Base-by-base conservation (phyloP, 2,797 vertebrate genomes). In the Lepus townsendii region DNA sequence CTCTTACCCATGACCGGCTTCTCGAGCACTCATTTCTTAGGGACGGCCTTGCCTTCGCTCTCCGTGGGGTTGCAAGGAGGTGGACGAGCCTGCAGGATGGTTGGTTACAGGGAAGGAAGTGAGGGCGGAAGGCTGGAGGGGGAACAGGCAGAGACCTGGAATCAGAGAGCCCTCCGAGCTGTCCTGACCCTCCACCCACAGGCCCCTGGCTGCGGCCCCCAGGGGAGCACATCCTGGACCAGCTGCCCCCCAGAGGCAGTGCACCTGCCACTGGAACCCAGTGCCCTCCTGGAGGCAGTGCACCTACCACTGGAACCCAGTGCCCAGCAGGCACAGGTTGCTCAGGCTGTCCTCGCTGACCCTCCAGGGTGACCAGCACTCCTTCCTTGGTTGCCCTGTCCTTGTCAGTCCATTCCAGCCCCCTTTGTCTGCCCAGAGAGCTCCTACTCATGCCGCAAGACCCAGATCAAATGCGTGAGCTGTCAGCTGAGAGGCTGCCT, bases 281-380 rank as follows among this genome's bases (percentile, higher is more conserved):
- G 42, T 42, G 42, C 42, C 42, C 4, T 7, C 42, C 42, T 7
- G 7, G 42, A 42, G 42, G 7, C 42, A 35, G 7, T 42, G 7
- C 42, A 42, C 42, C 42, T 42, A 7, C 42, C 42, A 7, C 42
- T 42, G 42, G 50, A 42, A 30, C 30, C 22, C 16, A 13, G 50
- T 0, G 14, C 32, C 66, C 27, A 1, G 13, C 14, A 2, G 1
- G 0, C 12, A 13, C 35, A 32, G n/a, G 0, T 35, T 26, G 50
- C 19, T 57, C 0, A 0, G 60, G 17, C 20, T 92, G 63, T 30
- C 54, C n/a, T 80, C 27, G 0, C 8, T 2, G 72, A 24, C 17
- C n/a, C 14, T 63, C 62, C 5, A 6, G 17, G 27, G 66, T 1
- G 54, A 66, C 50, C 16, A 30, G 42, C 60, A 50, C 32, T 38